Evolutionary conservation across 2,113 vertebrate genomes (phyloP).

Genomic region (Notiomystis cincta): DNA sequence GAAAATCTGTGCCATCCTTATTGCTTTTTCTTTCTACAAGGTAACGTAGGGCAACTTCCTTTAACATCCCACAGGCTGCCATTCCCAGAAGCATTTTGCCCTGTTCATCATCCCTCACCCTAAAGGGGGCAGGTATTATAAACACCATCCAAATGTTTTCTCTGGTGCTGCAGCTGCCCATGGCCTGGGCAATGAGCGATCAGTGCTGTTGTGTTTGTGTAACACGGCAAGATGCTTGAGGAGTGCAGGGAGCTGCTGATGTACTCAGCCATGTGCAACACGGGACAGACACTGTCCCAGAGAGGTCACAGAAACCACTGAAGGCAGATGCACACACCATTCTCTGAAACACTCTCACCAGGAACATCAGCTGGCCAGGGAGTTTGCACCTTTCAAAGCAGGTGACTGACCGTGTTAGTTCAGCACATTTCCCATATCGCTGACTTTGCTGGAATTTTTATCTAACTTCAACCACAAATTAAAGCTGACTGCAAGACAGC

Average conservation of each 20-base stretch:
- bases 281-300: rapidly evolving
- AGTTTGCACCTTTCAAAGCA: not conserved
- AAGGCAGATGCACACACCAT: not conserved
- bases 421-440: not conserved
- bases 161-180: not conserved
- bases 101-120: not conserved
- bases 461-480: not conserved
- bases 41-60: not conserved
- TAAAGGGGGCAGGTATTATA: not conserved
- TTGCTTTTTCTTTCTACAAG: not conserved
- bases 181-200: not conserved
- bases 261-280: no score
- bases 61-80: not conserved
- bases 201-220: rapidly evolving
- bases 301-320: not conserved
- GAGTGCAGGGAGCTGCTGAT: not conserved
- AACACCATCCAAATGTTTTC: not conserved
- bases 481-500: not conserved
- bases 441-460: not conserved
- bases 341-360: not conserved
- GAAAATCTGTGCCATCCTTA: not conserved
- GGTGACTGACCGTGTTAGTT: not conserved
- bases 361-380: not conserved
- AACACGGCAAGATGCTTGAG: not conserved
- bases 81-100: not conserved